Conservation (phyloP, 2,797 vertebrate species). For the Tauraco hartlaubi region DNA sequence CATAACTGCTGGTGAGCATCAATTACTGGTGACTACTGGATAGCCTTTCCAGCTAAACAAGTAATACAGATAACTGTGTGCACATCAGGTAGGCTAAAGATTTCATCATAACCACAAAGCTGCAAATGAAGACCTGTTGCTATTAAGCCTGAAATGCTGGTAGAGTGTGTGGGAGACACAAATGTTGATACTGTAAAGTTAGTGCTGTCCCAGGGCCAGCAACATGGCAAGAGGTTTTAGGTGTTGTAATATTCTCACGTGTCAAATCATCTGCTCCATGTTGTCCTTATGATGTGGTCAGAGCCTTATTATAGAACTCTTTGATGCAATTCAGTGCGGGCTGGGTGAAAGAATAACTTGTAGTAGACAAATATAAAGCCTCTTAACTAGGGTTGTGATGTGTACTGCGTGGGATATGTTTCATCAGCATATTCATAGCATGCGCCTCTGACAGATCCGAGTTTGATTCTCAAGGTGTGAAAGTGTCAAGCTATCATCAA, state of each 20-base stretch:
- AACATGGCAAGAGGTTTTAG: neutral
- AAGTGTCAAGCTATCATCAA: constrained; percentile 67
- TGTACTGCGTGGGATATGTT: constrained; percentile 55
- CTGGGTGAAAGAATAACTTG: constrained; percentile 47
- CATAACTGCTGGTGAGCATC: neutral
- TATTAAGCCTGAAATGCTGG: neutral
- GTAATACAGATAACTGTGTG: neutral
- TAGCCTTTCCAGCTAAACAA: neutral
- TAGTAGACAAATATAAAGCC: constrained; percentile 52
- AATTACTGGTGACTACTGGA: neutral
- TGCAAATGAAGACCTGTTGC: neutral
- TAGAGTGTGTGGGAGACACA: neutral
- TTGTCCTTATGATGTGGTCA: neutral
- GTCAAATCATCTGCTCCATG: constrained; percentile 9
- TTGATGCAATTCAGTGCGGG: neutral
- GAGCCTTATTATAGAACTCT: constrained; percentile 18
- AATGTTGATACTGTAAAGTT: neutral
- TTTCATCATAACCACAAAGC: neutral
- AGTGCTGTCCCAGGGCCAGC: neutral
- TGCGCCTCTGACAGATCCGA: constrained; percentile 11
- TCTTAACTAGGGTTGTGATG: constrained; percentile 9
- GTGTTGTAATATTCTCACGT: neutral
- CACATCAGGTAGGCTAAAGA: neutral
- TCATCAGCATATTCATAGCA: constrained; percentile 60
- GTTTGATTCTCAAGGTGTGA: constrained; percentile 65